These are phyloP conservation scores for Cosmorhoe ocellata DNA, from an alignment of 2,888 invertebrate genomes.

Conservation along the genomic window DNA sequence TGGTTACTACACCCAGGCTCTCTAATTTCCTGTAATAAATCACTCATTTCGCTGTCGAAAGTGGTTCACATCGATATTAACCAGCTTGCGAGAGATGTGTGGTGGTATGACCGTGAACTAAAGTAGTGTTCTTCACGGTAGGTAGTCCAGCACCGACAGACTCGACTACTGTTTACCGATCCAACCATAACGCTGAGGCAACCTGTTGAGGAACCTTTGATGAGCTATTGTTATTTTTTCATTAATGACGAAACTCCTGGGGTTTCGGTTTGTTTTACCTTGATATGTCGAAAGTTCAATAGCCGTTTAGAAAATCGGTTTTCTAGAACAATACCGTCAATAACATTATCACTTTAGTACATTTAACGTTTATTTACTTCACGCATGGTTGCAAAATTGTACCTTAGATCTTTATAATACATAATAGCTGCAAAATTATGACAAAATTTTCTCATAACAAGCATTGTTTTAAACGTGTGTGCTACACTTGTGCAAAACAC, in stretches of 20 bases:
- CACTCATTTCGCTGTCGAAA: constrained; percentile 35
- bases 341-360: not conserved
- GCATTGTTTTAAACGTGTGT: constrained; percentile 64
- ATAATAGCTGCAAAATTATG: constrained; percentile 54
- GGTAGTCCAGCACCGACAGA: constrained; percentile 34
- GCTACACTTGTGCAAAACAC: constrained; percentile 64
- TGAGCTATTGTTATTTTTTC: constrained; percentile 76
- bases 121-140: constrained; percentile 67
- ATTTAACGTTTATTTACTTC: constrained; percentile 35
- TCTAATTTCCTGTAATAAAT: constrained; percentile 32
- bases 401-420: constrained; percentile 52
- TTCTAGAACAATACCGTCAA: constrained; percentile 9
- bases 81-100: constrained; percentile 25
- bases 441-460: constrained; percentile 64
- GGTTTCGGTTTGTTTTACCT: constrained; percentile 34
- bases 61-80: constrained; percentile 18
- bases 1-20: constrained; percentile 15
- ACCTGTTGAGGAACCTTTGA: constrained; percentile 59
- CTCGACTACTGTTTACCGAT: constrained; percentile 49
- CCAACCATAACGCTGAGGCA: constrained; percentile 54
- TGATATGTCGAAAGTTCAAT: constrained; percentile 18
- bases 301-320: constrained; percentile 3
- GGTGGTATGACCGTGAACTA: constrained; percentile 63
- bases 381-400: constrained; percentile 58
- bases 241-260: constrained; percentile 59